phyloP scores from a whole-genome alignment of 2,888 invertebrate species.

The Bellardia pandia region DNA sequence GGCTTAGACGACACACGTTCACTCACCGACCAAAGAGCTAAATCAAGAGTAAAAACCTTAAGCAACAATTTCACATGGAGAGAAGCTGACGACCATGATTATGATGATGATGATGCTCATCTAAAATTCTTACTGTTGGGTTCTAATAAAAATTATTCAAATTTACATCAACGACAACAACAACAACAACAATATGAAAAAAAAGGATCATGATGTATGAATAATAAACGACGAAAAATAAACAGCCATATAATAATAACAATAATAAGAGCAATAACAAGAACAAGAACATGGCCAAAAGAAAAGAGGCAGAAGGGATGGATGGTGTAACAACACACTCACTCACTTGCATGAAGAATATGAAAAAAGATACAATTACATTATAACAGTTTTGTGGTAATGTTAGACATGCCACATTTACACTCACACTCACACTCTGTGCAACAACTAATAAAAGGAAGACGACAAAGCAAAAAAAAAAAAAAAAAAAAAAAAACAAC shows the following conservation, averaged over 20 bases:
- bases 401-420: constrained; percentile 72
- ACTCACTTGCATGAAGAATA: background rate
- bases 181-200: constrained; percentile 36
- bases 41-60: constrained; percentile 14
- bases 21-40: constrained; percentile 30
- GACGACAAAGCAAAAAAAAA: constrained; percentile 4
- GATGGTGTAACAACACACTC: constrained; percentile 10
- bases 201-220: constrained; percentile 54
- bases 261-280: constrained; percentile 45
- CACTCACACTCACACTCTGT: constrained; percentile 54
- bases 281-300: background rate
- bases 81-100: background rate
- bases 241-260: constrained; percentile 45
- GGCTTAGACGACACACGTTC: constrained; percentile 71
- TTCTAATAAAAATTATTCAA: constrained; percentile 81
- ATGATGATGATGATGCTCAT: constrained; percentile 74
- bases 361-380: constrained; percentile 68
- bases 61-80: constrained; percentile 60
- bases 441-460: constrained; percentile 53
- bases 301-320: background rate
- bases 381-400: constrained; percentile 69
- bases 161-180: constrained; percentile 72
- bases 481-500: constrained; percentile 1
- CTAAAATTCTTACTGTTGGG: constrained; percentile 80
- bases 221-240: constrained; percentile 53